Evolutionary conservation across 2,113 vertebrate genomes (phyloP), one percentile per base, ranked within the genome.

Genomic region (Abramis brama): DNA sequence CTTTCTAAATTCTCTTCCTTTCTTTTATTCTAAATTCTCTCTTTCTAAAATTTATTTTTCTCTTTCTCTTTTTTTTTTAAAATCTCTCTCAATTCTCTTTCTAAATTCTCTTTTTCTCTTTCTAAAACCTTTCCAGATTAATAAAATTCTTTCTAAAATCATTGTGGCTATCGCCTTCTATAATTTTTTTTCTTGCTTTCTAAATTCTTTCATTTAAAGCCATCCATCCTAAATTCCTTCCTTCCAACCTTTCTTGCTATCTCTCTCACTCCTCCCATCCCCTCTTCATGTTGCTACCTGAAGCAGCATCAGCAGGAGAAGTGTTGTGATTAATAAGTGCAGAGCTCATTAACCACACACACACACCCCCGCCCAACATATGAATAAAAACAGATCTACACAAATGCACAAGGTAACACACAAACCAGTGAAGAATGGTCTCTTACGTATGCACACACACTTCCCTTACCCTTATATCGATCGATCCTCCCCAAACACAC

Each of bases 251-350:
- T 33, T 33, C 12, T 27, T 25, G 6, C 12, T 0, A 8, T 27
- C 39, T 76, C n/a, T 30, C 74, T 27, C 33, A 33, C 13, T 76
- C 17, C 25, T 30, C 45, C 4, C 23, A n/a, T 52, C 74, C 33
- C 68, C 23, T 77, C 36, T 25, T 50, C 36, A 75, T 60, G 57
- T 78, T 64, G 12, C 43, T 27, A 66, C 62, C 60, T 71, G 27
- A 21, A 23, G 62, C 78, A 36, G 60, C n/a, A 17, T 59, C 59
- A 85, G 77, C 68, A 79, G 81, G 73, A 86, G 89, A 79, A 82
- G 68, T 52, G 21, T 10, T 11, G 59, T 88, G 87, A 92, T 91
- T 91, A 85, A 92, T 89, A 76, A 77, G n/a, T 13, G 47, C 13
- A 17, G 15, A 60, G 43, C 77, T 60, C 66, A 60, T 9, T 62